Evolutionary conservation across 2,888 invertebrate genomes (phyloP), one percentile per base, ranked within the genome.

Genomic region (Metopia argyrocephala): DNA sequence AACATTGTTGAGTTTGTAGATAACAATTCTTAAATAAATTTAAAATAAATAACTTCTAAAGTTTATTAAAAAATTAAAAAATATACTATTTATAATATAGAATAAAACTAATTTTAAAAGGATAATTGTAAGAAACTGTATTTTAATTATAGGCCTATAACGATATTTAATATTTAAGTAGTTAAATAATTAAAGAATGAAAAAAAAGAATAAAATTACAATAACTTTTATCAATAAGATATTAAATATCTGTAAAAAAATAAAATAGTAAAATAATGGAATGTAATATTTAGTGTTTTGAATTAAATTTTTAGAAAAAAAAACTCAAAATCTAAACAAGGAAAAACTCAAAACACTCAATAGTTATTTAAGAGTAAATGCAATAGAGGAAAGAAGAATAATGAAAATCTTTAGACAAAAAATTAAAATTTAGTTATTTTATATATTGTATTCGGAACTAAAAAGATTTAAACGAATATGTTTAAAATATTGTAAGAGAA

Each of bases 221-320:
- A 54, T 15, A 52, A 65, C 28, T 68, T 66, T 61, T 78, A 78
- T 78, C 78, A 62, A 75, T 74, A 78, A 81, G 78, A 81, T 81
- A 81, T 81, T 62, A 57, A 78, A 78, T 81, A 81, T 81, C 74
- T 78, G 65, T 81, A 78, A 76, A 80, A 66, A 54, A 15, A 20
- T 66, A 31, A 18, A 28, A 57, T 18, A 25, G 0, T 4, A 64
- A n/a, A 59, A 38, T 3, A 38, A 38, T 54, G 71, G 54, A 65
- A 76, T 74, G 73, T 68, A 64, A 66, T 76, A 79, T 21, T 76
- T 52, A 61, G 3, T n/a, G n/a, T n/a, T n/a, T 54, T 78, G 54
- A 65, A 76, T 74, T 76, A 73, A 64, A 66, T 76, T 75, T 21
- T 76, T 52, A 61, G 3, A 48, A 57, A 27, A 69, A 2, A 46